Conservation (phyloP, 2,797 vertebrate genomes). For the Chelonia mydas region DNA sequence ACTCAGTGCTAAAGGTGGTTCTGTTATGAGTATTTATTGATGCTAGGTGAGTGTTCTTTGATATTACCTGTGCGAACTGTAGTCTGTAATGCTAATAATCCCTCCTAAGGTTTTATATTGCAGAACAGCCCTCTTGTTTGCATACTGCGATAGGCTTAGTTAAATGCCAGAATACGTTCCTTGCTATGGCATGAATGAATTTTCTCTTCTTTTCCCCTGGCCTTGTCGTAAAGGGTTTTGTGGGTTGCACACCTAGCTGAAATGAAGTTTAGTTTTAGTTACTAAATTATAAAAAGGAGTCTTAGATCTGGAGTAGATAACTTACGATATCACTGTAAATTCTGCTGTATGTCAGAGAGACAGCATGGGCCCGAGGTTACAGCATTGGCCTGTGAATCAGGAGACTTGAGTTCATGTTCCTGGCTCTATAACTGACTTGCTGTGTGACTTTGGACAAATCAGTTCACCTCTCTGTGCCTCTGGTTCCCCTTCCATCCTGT, state of each 20-base stretch:
- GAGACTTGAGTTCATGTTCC: neutral
- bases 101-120: neutral
- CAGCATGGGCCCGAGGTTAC: too few relatives aligned
- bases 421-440: neutral
- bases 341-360: neutral
- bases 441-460: neutral
- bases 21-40: neutral
- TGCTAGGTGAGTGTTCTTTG: neutral
- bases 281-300: neutral
- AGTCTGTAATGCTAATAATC: neutral
- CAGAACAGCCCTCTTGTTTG: neutral
- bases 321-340: neutral
- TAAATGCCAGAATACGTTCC: neutral
- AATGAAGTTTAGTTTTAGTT: neutral
- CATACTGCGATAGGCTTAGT: accelerated
- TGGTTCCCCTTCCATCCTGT: neutral
- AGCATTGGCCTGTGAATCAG: neutral
- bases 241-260: neutral
- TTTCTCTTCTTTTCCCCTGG: neutral
- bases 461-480: neutral
- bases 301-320: neutral
- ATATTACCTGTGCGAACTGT: neutral
- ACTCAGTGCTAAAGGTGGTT: neutral
- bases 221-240: neutral
- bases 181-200: accelerated